Evolutionary conservation across 1,140 invertebrate species (phyloP).

Genomic region (Drosophila nikananu): DNA sequence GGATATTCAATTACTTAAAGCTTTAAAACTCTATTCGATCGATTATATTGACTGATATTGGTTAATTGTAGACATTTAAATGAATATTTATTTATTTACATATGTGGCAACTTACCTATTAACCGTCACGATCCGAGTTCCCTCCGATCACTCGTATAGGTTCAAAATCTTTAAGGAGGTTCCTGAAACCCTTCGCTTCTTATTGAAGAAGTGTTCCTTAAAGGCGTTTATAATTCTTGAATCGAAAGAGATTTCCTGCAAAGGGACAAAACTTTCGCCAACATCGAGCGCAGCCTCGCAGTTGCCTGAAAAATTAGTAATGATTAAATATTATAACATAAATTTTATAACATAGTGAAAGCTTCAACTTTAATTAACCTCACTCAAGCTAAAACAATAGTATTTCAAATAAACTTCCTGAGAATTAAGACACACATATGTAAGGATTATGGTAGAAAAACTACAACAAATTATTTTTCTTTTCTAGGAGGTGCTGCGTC

Average conservation of each 20-base stretch:
- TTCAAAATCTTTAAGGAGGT: too few species aligned
- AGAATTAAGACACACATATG: background rate
- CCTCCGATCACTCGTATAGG: too few species aligned
- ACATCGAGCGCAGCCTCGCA: background rate
- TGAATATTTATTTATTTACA: too few species aligned
- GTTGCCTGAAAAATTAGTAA: background rate
- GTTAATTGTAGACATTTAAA: background rate
- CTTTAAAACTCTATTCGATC: background rate
- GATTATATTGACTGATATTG: background rate
- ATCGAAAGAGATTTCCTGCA: too few species aligned
- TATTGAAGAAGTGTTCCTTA: background rate
- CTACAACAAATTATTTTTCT: background rate
- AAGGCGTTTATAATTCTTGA: background rate
- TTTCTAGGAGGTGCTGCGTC: conserved; percentile 89
- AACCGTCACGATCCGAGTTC: background rate
- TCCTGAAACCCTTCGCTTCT: background rate
- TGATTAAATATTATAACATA: background rate
- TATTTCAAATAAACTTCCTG: background rate
- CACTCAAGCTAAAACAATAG: background rate
- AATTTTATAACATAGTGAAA: background rate
- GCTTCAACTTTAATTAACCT: background rate
- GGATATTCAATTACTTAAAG: background rate
- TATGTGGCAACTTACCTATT: background rate
- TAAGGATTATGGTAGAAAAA: background rate
- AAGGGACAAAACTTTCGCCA: too few species aligned